A percentile compares a stretch with the other conserved stretches of the same genome.
Evolutionary conservation across 2,113 vertebrate species (phyloP).

Genomic region (Azemiops feae): DNA sequence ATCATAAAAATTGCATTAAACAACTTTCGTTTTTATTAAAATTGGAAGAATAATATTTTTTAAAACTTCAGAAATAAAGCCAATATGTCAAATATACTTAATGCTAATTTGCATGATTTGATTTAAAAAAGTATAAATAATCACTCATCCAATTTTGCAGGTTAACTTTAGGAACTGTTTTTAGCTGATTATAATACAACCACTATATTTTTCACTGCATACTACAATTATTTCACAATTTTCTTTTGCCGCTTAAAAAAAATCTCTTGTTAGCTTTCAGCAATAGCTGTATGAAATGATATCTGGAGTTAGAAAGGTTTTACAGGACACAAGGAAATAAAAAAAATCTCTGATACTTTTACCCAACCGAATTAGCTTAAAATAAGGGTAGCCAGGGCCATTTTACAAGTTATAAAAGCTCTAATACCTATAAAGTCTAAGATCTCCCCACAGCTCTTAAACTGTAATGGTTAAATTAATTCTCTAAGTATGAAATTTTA

Average conservation of each 20-base stretch:
- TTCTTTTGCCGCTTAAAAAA: background rate
- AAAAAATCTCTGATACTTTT: background rate
- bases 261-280: background rate
- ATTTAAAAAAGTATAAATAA: conserved; percentile 17
- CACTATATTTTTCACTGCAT: background rate
- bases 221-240: background rate
- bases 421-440: conserved; percentile 60
- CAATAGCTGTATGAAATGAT: background rate
- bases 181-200: background rate
- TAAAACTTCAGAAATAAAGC: conserved; percentile 8
- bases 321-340: background rate
- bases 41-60: background rate
- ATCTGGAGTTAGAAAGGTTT: background rate
- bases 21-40: background rate
- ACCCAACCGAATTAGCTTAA: conserved; percentile 22
- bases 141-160: background rate
- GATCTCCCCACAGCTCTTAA: conserved; percentile 49
- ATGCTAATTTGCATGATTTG: background rate
- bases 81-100: background rate
- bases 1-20: background rate
- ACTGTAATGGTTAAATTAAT: conserved; percentile 66
- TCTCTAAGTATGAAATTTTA: conserved; percentile 64
- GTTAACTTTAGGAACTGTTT: background rate
- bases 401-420: conserved; percentile 40
- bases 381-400: conserved; percentile 48